Percentiles rank a stretch among this genome's conserved stretches.
phyloP scores from a whole-genome alignment of 2,888 invertebrate genomes.

The Agrypnus murinus region DNA sequence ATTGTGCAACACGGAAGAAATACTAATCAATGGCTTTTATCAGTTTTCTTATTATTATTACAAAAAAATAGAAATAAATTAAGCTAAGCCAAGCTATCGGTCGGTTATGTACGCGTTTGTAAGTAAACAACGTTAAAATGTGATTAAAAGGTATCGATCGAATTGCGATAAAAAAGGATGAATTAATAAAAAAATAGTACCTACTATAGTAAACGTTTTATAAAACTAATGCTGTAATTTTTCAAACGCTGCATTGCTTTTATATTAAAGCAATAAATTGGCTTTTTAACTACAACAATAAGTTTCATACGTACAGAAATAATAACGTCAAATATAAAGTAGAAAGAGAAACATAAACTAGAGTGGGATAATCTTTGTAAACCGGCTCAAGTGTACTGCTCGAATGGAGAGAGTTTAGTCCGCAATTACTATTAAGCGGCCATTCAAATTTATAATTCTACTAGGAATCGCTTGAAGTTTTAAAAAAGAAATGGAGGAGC shows the following conservation, averaged over 20 bases:
- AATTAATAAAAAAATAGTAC: slow-evolving; percentile 8
- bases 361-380: slow-evolving; percentile 68
- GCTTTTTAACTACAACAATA: slow-evolving; percentile 60
- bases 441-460: slow-evolving; percentile 17
- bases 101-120: slow-evolving; percentile 1
- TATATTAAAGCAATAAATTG: slow-evolving; percentile 54
- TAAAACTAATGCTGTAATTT: slow-evolving; percentile 39
- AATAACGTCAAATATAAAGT: slow-evolving; percentile 64
- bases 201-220: slow-evolving; percentile 13
- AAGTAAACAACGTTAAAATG: slow-evolving; percentile 16
- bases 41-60: slow-evolving; percentile 4
- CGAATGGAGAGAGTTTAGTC: slow-evolving; percentile 60
- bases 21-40: neutral
- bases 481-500: slow-evolving; percentile 50
- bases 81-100: no score
- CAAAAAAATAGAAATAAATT: neutral
- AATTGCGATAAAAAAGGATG: slow-evolving; percentile 30
- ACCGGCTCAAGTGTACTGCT: slow-evolving; percentile 66
- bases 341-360: slow-evolving; percentile 68
- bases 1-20: slow-evolving; percentile 32
- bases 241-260: slow-evolving; percentile 38
- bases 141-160: slow-evolving; percentile 12
- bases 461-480: neutral
- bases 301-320: slow-evolving; percentile 63
- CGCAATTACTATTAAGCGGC: slow-evolving; percentile 58